Evolutionary conservation across 2,888 invertebrate genomes (phyloP), one percentile per base, ranked within the genome.

Genomic region (Stegana nigrithorax): DNA sequence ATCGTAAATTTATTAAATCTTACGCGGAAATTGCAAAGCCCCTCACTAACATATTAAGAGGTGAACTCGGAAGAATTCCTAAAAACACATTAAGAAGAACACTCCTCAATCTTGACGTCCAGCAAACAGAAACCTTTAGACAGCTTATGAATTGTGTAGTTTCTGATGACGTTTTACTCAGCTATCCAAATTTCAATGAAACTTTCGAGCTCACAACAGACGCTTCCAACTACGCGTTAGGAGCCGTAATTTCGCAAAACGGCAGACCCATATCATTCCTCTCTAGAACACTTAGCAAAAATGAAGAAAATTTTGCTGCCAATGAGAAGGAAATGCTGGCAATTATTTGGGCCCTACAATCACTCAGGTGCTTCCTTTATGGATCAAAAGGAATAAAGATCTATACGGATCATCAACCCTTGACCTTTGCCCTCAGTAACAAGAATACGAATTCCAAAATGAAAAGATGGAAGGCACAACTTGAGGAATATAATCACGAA

Each of bases 321-420:
- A 64, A 66, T 8, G 66, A 69, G 44, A 71, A 65, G 27, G 67
- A 70, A 58, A 55, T 67, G 36, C 36, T 67, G 12, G 64, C 59
- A 26, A 29, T 29, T 7, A 29, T 29, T 29, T 29, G 29, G 29
- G 29, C 29, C 6, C 10, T 29, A 29, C 29, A 29, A 10, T 29
- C 29, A 7, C 10, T 29, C 6, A 6, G 29, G 6, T 47, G 17
- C 47, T 25, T 10, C 10, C 8, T n/a, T n/a, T n/a, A n/a, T n/a
- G n/a, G n/a, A n/a, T n/a, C n/a, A n/a, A n/a, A n/a, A n/a, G n/a
- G n/a, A n/a, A n/a, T n/a, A n/a, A n/a, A n/a, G n/a, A n/a, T n/a
- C n/a, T n/a, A n/a, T n/a, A n/a, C n/a, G n/a, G n/a, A n/a, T n/a
- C 27, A 32, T 25, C 53, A 32, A n/a, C 53, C 53, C 1, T 17